Base-by-base conservation (phyloP, 2,888 invertebrate species). In the Hirtodrosophila duncani region DNA sequence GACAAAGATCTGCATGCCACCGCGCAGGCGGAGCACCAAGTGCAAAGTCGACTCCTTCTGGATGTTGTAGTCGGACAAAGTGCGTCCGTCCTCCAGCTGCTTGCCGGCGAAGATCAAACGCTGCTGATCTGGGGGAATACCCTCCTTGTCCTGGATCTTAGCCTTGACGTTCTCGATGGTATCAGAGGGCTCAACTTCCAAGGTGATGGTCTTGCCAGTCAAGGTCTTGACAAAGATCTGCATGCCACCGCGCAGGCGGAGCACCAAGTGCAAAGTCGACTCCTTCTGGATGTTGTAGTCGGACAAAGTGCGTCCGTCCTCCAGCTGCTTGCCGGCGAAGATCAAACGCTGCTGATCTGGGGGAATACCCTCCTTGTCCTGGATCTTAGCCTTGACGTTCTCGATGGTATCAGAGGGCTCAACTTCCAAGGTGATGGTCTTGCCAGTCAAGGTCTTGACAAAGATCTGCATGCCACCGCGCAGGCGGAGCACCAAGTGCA, bases 311-410 rank as follows among this genome's bases (percentile, higher is more conserved):
- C 50, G 50, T 33, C 50, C 50, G 11, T 51, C 50, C 13, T 51
- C 50, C 14, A 51, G 26, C 37, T 51, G 50, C 46, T 51, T 51
- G 3, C 50, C 50, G 7, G 50, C 50, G 6, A 51, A 51, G 26
- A 51, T 51, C 46, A 51, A 16, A 27, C 50, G 50, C 50, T 51
- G 50, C 50, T 51, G 50, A 17, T 51, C 50, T 51, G 50, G 50
- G 26, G 50, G 50, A 10, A 51, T 51, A 0, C 50, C 50, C 38
- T 51, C 50, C 46, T 51, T 51, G 38, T 51, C 50, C 50, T 51
- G 50, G 37, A 51, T 51, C 46, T 51, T 51, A 3, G 50, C 50
- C 50, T 51, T 51, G 0, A 51, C 50, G 1, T 51, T 51, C 21
- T 51, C 50, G 1, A 51, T 51, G 10, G 50, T 51, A 2, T 51